Conservation (phyloP, 2,888 invertebrate species). For the Frankliniella intonsa region DNA sequence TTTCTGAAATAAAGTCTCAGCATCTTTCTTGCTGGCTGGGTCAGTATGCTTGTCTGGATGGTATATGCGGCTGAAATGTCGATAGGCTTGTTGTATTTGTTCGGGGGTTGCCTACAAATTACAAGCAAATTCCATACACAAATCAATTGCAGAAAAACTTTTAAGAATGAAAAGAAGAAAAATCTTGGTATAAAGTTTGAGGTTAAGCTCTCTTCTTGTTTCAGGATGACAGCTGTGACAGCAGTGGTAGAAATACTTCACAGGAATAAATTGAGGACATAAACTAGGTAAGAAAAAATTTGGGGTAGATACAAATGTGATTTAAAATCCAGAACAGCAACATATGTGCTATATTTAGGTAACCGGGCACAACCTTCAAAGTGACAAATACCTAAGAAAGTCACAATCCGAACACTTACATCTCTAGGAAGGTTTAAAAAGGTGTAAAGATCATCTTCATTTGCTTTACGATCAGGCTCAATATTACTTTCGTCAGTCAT, state of each 20-base stretch:
- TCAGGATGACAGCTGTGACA: neutral
- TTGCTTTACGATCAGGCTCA: constrained; percentile 30
- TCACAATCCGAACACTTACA: constrained; percentile 53
- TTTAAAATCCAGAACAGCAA: neutral
- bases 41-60: constrained; percentile 96
- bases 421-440: constrained; percentile 79
- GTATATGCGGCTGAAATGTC: constrained; percentile 84
- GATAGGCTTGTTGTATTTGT: constrained; percentile 90
- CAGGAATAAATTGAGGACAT: neutral
- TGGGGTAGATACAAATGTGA: neutral
- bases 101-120: constrained; percentile 75
- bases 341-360: neutral
- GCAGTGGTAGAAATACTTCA: neutral
- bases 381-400: neutral
- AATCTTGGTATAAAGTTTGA: neutral
- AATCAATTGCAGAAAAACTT: neutral
- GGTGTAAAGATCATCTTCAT: constrained; percentile 82
- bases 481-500: neutral
- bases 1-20: constrained; percentile 87
- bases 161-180: constrained; percentile 22
- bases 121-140: neutral
- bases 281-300: neutral
- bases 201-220: neutral
- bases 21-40: constrained; percentile 76
- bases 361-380: constrained; percentile 17